Evolutionary conservation across 2,888 invertebrate genomes (phyloP), one percentile per base, ranked within the genome.

Genomic region (Ornithoptera alexandrae): DNA sequence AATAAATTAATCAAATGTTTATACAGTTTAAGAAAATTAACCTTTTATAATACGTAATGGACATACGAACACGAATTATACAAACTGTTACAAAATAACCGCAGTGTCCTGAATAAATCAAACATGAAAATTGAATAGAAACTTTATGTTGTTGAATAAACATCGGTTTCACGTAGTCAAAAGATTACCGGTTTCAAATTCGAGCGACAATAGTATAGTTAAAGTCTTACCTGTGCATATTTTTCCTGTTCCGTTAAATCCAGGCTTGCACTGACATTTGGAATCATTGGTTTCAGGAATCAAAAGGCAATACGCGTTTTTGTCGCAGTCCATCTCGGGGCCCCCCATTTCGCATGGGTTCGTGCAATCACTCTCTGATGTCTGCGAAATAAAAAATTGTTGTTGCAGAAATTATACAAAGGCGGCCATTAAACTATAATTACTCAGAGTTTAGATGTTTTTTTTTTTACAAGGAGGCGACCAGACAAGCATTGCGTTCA

Each of bases 191-290:
- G 15, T 22, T 22, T 58, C 57, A 58, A 12, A 10, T 58, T 58
- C 46, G 12, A 22, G 24, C 3, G 6, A n/a, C 22, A 2, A 20
- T 10, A 22, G 57, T 10, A 24, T 12, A 22, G 57, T n/a, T 53
- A 0, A 53, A 53, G 53, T 75, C 85, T 84, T 83, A 95, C 95
- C 94, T 79, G 88, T 93, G 83, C 98, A 98, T 73, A 94, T 93
- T 89, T 95, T 94, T 69, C 97, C 98, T 24, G 97, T 97, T 75
- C 97, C 97, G 82, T 97, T 97, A 91, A 96, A 98, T 0, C 98
- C 98, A 0, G 97, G 96, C 80, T 98, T 98, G 87, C 98, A 98
- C 83, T 97, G 96, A 83, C 98, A 98, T 79, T 96, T 95, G 92
- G 97, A 97, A 79, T 97, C 96, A 75, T 95, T 96, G 15, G 96